These are phyloP conservation scores for Epizoanthus fatuus DNA, from an alignment of 92 coral and sea anemone species.

Conservation along the genomic window DNA sequence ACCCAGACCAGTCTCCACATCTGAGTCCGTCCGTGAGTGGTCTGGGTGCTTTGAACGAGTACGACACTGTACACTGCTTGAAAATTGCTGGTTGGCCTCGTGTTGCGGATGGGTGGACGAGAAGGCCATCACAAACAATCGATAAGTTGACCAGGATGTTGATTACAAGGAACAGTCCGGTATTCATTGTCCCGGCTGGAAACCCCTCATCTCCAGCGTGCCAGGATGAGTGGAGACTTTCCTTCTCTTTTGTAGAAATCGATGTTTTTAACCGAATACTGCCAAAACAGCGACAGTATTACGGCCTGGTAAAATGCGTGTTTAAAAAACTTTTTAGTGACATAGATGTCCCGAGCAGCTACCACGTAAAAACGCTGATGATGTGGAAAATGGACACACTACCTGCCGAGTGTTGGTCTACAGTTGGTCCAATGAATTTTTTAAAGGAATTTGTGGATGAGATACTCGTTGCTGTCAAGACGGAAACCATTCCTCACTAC, in stretches of 20 bases:
- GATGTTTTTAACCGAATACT: slow-evolving; percentile 35
- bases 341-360: slow-evolving; percentile 42
- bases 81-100: slow-evolving; percentile 52
- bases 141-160: not conserved
- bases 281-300: slow-evolving; percentile 48
- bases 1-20: slow-evolving; percentile 34
- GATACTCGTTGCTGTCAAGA: slow-evolving; percentile 25
- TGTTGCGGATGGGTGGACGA: slow-evolving; percentile 30
- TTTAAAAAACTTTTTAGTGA: slow-evolving; percentile 48
- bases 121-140: not conserved
- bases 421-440: slow-evolving; percentile 35
- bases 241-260: slow-evolving; percentile 62
- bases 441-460: slow-evolving; percentile 36
- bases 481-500: slow-evolving; percentile 39
- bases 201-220: slow-evolving; percentile 41
- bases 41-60: slow-evolving; percentile 57
- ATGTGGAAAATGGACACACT: slow-evolving; percentile 49
- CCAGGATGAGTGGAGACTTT: slow-evolving; percentile 47
- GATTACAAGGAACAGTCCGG: slow-evolving; percentile 26
- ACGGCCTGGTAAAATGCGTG: slow-evolving; percentile 45
- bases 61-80: slow-evolving; percentile 61
- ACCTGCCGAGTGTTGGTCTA: slow-evolving; percentile 40
- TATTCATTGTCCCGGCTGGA: slow-evolving; percentile 60
- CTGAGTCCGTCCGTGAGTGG: slow-evolving; percentile 58
- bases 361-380: slow-evolving; percentile 60